Evolutionary conservation across 2,888 invertebrate species (phyloP).

Genomic region (Pristionchus mayeri): DNA sequence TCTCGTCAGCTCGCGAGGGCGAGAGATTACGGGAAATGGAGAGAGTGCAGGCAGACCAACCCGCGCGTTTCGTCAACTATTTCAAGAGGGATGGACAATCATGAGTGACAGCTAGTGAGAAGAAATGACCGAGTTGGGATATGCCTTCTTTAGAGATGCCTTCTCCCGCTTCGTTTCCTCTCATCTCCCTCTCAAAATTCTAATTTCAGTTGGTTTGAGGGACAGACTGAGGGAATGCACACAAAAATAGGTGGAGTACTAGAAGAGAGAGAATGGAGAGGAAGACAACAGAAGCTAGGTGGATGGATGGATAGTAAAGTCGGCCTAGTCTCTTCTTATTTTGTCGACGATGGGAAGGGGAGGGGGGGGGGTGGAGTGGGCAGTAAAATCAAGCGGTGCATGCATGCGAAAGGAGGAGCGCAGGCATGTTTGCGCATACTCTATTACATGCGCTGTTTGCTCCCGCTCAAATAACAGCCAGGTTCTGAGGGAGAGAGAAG

Average conservation of each 20-base stretch:
- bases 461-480: neutral
- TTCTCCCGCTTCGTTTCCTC: neutral
- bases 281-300: slow-evolving; percentile 9
- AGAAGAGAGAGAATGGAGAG: neutral
- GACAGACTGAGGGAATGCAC: neutral
- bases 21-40: neutral
- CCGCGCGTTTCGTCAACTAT: neutral
- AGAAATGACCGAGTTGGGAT: neutral
- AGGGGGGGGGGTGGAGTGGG: neutral
- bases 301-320: neutral
- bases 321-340: neutral
- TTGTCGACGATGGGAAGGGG: neutral
- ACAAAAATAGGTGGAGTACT: neutral
- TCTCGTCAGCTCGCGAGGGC: neutral
- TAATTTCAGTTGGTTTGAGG: neutral
- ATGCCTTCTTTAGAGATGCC: neutral
- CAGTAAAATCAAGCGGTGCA: neutral
- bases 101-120: neutral
- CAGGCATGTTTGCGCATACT: neutral
- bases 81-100: neutral
- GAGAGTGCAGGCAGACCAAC: neutral
- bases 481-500: neutral
- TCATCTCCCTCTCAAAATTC: neutral
- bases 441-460: no score
- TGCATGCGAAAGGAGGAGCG: slow-evolving; percentile 13